phyloP scores from a whole-genome alignment of 2,888 invertebrate species.

The Eupithecia subumbrata region DNA sequence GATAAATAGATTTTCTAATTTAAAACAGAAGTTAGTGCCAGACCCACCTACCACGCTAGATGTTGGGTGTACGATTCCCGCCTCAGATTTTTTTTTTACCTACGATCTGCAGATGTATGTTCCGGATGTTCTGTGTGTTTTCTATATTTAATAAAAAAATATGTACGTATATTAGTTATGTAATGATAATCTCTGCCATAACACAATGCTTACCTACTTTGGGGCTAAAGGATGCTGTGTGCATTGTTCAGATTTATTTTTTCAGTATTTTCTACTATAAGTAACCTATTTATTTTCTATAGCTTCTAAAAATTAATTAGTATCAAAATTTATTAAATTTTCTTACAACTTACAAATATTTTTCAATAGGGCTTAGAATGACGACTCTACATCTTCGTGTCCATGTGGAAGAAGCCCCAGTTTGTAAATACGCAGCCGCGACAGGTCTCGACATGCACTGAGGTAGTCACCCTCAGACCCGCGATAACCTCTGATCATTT shows the following conservation, averaged over 20 bases:
- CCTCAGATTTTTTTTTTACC: background rate
- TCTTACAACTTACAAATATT: background rate
- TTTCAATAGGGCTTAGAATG: background rate
- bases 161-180: no score
- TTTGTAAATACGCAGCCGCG: slow-evolving; percentile 57
- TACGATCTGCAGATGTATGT: background rate
- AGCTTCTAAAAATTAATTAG: background rate
- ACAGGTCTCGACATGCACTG: slow-evolving; percentile 75
- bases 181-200: no score
- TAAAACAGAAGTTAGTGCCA: background rate
- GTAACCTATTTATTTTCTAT: background rate
- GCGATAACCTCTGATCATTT: slow-evolving; percentile 65
- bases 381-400: background rate
- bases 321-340: background rate
- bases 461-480: slow-evolving; percentile 65
- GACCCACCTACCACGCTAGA: background rate
- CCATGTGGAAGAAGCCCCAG: slow-evolving; percentile 35
- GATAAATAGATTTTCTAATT: background rate
- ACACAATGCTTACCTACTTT: background rate
- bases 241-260: background rate
- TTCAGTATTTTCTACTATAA: background rate
- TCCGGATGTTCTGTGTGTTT: no score
- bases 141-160: no score
- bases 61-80: background rate
- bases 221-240: background rate